Percentiles rank a stretch among this genome's conserved stretches.
phyloP scores from a whole-genome alignment of 1,140 invertebrate genomes.

The Euborellia annulipes region DNA sequence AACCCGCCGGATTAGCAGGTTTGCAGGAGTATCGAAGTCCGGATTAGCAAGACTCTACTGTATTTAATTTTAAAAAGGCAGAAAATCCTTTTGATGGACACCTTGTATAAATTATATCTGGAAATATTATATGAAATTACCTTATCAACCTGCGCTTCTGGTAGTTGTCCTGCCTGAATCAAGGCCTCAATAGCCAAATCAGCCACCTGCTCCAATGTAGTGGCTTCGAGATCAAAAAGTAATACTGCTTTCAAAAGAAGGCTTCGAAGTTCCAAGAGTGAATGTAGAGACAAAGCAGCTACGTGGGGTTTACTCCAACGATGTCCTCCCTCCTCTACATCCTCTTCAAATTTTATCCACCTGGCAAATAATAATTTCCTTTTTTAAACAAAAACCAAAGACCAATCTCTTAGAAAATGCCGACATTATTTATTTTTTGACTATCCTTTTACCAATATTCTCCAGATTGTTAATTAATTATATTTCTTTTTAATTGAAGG shows the following conservation, averaged over 20 bases:
- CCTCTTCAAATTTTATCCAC: conserved; percentile 93
- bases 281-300: conserved; percentile 77
- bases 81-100: too few relatives aligned
- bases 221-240: conserved; percentile 80
- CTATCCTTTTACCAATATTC: too few relatives aligned
- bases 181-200: conserved; percentile 87
- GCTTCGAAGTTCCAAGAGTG: conserved; percentile 75
- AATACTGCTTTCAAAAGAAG: conserved; percentile 78
- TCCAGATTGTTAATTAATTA: too few relatives aligned
- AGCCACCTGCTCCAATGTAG: conserved; percentile 66
- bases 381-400: neutral
- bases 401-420: neutral
- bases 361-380: conserved; percentile 27
- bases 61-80: too few relatives aligned
- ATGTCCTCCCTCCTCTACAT: conserved; percentile 86
- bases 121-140: conserved; percentile 32
- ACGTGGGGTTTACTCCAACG: conserved; percentile 92
- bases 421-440: too few relatives aligned
- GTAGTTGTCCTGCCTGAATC: conserved; percentile 61
- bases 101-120: too few relatives aligned
- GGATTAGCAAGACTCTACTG: too few relatives aligned
- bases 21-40: too few relatives aligned
- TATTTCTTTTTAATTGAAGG: too few relatives aligned
- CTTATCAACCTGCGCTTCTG: conserved; percentile 58
- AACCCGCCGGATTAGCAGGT: too few relatives aligned